phyloP scores from a whole-genome alignment of 2,888 invertebrate species.

The Tryphoninae sp. region DNA sequence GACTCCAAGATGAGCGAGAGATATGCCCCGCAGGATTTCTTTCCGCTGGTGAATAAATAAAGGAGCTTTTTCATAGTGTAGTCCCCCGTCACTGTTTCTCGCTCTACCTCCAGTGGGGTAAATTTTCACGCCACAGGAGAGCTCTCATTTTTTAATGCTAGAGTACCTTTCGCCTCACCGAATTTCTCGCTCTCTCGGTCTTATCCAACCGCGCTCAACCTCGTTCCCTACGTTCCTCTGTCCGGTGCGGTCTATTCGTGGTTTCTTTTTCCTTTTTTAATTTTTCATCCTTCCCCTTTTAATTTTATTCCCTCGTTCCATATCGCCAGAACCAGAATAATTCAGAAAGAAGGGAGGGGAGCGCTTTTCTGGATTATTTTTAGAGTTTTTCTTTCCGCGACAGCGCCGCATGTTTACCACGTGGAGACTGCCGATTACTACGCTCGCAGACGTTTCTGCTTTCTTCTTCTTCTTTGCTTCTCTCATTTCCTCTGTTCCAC shows the following conservation, averaged over 20 bases:
- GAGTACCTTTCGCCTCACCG: slow-evolving; percentile 12
- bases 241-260: not conserved
- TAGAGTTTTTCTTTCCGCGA: slow-evolving; percentile 38
- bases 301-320: slow-evolving; percentile 42
- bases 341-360: too few relatives aligned
- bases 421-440: slow-evolving; percentile 22
- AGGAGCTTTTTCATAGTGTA: slow-evolving; percentile 34
- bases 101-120: not conserved
- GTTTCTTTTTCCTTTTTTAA: slow-evolving; percentile 16
- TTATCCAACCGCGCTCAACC: slow-evolving; percentile 47
- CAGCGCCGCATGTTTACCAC: slow-evolving; percentile 27
- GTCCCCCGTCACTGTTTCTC: not conserved
- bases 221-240: slow-evolving; percentile 9
- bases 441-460: not conserved
- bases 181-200: slow-evolving; percentile 22
- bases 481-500: not conserved
- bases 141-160: slow-evolving; percentile 51
- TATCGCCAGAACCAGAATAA: not conserved
- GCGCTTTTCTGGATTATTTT: slow-evolving; percentile 35
- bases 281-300: slow-evolving; percentile 46
- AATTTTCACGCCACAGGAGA: slow-evolving; percentile 22
- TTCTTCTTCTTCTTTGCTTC: not conserved
- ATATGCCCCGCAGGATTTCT: slow-evolving; percentile 30
- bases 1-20: slow-evolving; percentile 33
- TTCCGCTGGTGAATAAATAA: slow-evolving; percentile 43